Evolutionary conservation across 1,140 invertebrate species (phyloP).

Genomic region (fruit fly (Drosophila melanogaster)): DNA sequence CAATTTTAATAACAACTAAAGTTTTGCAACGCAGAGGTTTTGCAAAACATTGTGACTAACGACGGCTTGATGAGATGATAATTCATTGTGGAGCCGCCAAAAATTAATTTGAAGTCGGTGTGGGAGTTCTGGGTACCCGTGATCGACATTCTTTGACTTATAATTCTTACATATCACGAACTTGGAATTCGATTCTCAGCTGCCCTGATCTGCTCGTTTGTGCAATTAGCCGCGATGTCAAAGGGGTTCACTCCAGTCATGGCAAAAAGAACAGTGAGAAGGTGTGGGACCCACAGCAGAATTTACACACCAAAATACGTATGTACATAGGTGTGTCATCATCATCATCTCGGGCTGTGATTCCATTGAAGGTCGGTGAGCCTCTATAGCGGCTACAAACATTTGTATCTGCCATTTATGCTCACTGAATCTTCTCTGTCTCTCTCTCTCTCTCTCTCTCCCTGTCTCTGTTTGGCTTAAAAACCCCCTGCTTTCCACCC

Average conservation of each 20-base stretch:
- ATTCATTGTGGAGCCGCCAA: slow-evolving; percentile 14
- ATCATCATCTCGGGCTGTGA: slow-evolving; percentile 61
- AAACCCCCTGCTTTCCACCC: slow-evolving; percentile 40
- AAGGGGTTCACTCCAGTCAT: slow-evolving; percentile 70
- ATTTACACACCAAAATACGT: slow-evolving; percentile 19
- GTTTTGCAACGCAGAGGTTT: slow-evolving; percentile 4
- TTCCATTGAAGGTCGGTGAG: slow-evolving; percentile 63
- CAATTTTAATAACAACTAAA: slow-evolving; percentile 16
- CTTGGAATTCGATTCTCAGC: slow-evolving; percentile 45
- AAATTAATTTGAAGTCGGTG: slow-evolving; percentile 29
- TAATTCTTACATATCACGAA: slow-evolving; percentile 69
- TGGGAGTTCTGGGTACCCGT: slow-evolving; percentile 32
- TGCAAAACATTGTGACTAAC: slow-evolving; percentile 14
- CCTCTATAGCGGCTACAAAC: slow-evolving; percentile 17
- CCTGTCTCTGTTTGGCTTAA: slow-evolving; percentile 11
- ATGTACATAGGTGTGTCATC: slow-evolving; percentile 73
- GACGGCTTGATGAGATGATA: slow-evolving; percentile 21
- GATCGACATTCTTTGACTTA: slow-evolving; percentile 53
- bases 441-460: slow-evolving; percentile 2
- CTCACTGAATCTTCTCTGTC: slow-evolving; percentile 44
- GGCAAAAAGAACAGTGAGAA: slow-evolving; percentile 47
- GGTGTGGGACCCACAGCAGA: slow-evolving; percentile 66
- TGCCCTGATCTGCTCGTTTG: slow-evolving; percentile 59
- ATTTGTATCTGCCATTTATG: slow-evolving; percentile 71
- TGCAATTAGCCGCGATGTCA: slow-evolving; percentile 78